phyloP scores from a whole-genome alignment of 2,888 invertebrate genomes.

The Tetragnatha montana region DNA sequence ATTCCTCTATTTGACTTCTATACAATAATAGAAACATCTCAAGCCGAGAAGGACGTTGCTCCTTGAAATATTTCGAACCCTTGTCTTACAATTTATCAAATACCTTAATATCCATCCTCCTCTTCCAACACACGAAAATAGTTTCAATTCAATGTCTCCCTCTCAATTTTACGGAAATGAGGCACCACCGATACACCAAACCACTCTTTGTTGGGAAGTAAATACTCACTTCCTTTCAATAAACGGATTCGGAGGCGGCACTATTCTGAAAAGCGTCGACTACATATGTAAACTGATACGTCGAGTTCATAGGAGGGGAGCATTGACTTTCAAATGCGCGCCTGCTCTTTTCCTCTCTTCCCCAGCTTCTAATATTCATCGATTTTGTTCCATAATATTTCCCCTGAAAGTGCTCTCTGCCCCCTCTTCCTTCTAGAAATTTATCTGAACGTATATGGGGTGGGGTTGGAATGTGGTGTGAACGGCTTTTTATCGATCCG shows the following conservation, averaged over 20 bases:
- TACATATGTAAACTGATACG: not conserved
- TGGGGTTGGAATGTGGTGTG: too few species aligned
- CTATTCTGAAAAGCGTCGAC: not conserved
- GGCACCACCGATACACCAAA: not conserved
- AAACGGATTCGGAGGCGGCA: not conserved
- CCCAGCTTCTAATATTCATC: not conserved
- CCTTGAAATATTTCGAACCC: too few species aligned
- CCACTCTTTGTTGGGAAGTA: not conserved
- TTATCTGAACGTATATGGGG: too few species aligned
- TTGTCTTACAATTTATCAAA: too few species aligned
- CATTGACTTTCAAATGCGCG: not conserved
- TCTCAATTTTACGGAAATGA: not conserved
- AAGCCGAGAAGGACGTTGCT: too few species aligned
- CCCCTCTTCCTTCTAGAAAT: not conserved
- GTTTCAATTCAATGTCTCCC: too few species aligned
- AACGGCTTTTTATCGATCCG: too few species aligned
- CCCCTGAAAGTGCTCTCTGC: not conserved
- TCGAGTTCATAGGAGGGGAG: not conserved
- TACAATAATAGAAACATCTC: too few species aligned
- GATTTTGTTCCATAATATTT: not conserved
- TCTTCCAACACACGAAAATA: too few species aligned
- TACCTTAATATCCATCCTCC: too few species aligned
- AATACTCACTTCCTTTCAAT: not conserved
- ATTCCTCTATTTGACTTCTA: too few species aligned
- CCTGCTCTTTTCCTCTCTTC: not conserved